Evolutionary conservation across 1,140 invertebrate genomes (phyloP).

Genomic region (Hestina assimilis): DNA sequence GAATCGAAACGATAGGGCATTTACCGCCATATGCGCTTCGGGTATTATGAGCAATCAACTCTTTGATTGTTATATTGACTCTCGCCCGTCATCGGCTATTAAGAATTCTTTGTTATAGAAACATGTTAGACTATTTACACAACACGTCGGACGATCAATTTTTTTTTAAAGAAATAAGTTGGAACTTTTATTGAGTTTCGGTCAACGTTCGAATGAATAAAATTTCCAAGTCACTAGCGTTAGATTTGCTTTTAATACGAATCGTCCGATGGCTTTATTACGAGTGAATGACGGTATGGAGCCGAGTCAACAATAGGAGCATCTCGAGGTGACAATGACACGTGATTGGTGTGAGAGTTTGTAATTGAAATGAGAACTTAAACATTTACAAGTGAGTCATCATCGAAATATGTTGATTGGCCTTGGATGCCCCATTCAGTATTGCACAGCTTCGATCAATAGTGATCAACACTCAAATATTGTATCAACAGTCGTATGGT

Average conservation of each 20-base stretch:
- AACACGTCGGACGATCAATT: conserved; percentile 60
- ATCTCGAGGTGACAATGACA: conserved; percentile 65
- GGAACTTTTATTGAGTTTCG: conserved; percentile 32
- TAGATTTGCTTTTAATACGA: conserved; percentile 63
- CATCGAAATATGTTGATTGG: conserved; percentile 58
- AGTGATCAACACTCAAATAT: neutral
- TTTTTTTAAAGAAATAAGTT: conserved; percentile 19
- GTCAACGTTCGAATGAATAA: conserved; percentile 66
- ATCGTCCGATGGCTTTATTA: conserved; percentile 64
- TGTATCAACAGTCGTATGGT: conserved; percentile 4
- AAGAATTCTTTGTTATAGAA: conserved; percentile 76
- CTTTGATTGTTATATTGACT: conserved; percentile 71
- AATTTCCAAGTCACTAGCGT: conserved; percentile 67
- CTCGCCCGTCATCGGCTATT: conserved; percentile 74
- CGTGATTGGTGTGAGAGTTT: conserved; percentile 70
- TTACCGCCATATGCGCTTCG: conserved; percentile 26
- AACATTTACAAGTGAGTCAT: conserved; percentile 57
- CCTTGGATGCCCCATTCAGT: conserved; percentile 27
- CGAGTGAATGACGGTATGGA: conserved; percentile 46
- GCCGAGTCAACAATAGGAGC: conserved; percentile 1
- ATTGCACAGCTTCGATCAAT: conserved; percentile 15
- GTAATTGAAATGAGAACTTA: conserved; percentile 67
- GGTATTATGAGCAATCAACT: conserved; percentile 70
- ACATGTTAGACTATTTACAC: conserved; percentile 77
- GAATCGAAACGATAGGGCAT: conserved; percentile 17